phyloP scores from a whole-genome alignment of 2,888 invertebrate species.

The Eristalis arbustorum region DNA sequence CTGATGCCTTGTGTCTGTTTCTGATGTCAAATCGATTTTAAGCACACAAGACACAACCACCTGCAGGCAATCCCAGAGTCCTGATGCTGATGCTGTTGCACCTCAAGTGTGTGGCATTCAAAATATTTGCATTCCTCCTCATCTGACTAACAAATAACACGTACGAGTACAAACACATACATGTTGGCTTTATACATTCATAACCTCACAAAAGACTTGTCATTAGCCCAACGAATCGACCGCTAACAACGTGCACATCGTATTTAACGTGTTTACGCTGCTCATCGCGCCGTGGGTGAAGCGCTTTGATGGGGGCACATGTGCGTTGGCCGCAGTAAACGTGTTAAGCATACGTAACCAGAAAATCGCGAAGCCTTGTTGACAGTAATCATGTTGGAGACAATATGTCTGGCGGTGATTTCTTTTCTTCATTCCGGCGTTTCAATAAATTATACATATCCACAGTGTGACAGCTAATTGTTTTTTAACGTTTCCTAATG shows the following conservation, averaged over 20 bases:
- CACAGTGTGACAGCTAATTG: conserved; percentile 21
- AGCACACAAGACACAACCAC: not conserved
- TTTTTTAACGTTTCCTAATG: conserved; percentile 19
- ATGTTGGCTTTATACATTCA: not conserved
- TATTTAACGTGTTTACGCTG: conserved; percentile 39
- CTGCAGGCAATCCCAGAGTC: not conserved
- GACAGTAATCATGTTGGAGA: conserved; percentile 60
- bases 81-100: not conserved
- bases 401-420: conserved; percentile 63
- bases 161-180: not conserved
- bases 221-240: conserved; percentile 22
- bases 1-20: not conserved
- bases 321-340: conserved; percentile 31
- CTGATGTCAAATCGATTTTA: not conserved
- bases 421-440: conserved; percentile 32
- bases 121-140: not conserved
- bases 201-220: not conserved
- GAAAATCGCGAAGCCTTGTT: conserved; percentile 48
- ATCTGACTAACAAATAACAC: not conserved
- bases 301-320: conserved; percentile 25
- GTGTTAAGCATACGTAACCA: conserved; percentile 50
- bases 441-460: conserved; percentile 15
- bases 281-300: conserved; percentile 42
- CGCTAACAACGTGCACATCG: conserved; percentile 21
- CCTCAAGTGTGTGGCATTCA: not conserved